phyloP scores from a whole-genome alignment of 2,888 invertebrate species.

The Lumbricus terrestris region DNA sequence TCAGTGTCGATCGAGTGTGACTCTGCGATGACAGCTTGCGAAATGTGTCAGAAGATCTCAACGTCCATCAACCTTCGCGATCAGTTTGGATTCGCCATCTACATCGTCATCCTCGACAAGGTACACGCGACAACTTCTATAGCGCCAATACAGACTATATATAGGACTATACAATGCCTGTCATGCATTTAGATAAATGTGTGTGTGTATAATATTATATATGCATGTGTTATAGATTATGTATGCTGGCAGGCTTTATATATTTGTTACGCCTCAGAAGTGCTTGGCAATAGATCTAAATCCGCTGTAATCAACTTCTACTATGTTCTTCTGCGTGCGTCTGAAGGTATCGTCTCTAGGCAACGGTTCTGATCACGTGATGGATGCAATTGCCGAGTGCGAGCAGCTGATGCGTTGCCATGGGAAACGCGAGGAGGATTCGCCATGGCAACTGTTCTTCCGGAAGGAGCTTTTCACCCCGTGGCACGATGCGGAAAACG shows the following conservation, averaged over 20 bases:
- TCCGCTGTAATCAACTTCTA: no score
- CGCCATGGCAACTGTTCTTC: conserved; percentile 41
- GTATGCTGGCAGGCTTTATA: no score
- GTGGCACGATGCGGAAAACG: conserved; percentile 39
- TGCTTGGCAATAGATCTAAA: no score
- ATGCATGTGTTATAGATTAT: no score
- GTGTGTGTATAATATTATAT: no score
- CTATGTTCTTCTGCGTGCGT: background rate
- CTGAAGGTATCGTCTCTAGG: conserved; percentile 43
- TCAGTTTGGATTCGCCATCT: conserved; percentile 41
- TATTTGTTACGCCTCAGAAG: no score
- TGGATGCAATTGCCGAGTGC: conserved; percentile 44
- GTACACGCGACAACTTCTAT: conserved; percentile 20
- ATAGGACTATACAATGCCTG: no score
- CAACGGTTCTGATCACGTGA: conserved; percentile 42
- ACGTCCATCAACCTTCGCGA: conserved; percentile 38
- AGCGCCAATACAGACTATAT: background rate
- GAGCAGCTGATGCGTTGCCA: conserved; percentile 38
- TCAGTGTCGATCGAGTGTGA: conserved; percentile 37
- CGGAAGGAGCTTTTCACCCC: conserved; percentile 42
- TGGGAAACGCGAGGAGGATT: conserved; percentile 35
- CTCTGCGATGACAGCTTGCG: conserved; percentile 39
- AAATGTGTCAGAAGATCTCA: conserved; percentile 37
- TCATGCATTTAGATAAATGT: no score
- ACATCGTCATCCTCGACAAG: conserved; percentile 41